Evolutionary conservation across 2,113 vertebrate species (phyloP), one percentile per base, ranked within the genome.

Genomic region (Vicugna pacos): DNA sequence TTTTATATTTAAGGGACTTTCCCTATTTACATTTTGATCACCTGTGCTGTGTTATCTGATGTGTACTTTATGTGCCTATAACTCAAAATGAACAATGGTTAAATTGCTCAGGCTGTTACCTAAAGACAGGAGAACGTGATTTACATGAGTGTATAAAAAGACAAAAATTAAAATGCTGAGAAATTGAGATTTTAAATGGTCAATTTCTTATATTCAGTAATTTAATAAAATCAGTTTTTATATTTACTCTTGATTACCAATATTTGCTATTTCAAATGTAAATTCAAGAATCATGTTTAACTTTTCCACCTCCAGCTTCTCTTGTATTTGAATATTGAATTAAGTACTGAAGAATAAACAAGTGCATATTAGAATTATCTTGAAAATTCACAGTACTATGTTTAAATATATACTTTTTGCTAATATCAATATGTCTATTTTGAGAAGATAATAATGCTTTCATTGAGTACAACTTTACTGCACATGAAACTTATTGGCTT

Each of bases 41-140:
- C 72, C 35, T 86, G 56, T 2, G 65, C 15, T 42, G 52, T 91
- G 24, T 92, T 92, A 76, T 87, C 56, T 95, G 48, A 72, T 80
- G 42, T 95, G 54, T 48, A 52, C 77, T 96, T 97, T 91, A 95
- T 95, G 85, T 64, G 48, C 1, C 62, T 94, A 19, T 96, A 91
- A 82, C 26, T 92, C 76, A 96, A 65, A 88, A 52, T 75, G 42
- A 94, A 89, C 82, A 96, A 83, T 60, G 50, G 5, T 89, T 83
- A 96, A 97, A 91, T 89, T 72, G 17, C 93, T 93, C 17, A 28
- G 32, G 22, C 50, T 91, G 79, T 93, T 86, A 95, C 56, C 15
- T 91, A 93, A 94, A 89, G 35, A 77, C 24, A 88, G 54, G 22
- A 81, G 22, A 89, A 64, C 56, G 16, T 94, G 17, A n/a, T 94